phyloP scores from a whole-genome alignment of 2,113 vertebrate genomes.

The Ophthalmolycus amberensis region DNA sequence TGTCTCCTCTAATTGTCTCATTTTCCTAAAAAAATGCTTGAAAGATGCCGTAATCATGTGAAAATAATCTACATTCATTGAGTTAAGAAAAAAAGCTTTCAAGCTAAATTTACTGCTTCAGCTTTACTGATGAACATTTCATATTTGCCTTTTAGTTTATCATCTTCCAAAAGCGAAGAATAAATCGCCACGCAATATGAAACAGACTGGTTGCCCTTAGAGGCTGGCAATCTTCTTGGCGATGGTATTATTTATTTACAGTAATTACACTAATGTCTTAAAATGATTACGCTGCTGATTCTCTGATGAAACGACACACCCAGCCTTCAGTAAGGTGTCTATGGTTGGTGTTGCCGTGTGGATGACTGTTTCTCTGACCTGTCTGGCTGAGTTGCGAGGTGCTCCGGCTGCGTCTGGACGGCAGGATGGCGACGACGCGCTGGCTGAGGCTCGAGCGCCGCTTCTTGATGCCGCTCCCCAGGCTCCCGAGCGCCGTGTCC shows the following conservation, averaged over 20 bases:
- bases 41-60: background rate
- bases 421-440: conserved; percentile 93
- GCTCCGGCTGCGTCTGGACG: conserved; percentile 91
- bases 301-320: background rate
- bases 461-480: conserved; percentile 93
- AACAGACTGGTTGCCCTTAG: background rate
- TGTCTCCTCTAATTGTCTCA: background rate
- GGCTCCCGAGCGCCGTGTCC: conserved; percentile 94
- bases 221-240: conserved; percentile 5
- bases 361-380: conserved; percentile 83
- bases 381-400: conserved; percentile 98
- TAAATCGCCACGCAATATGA: conserved; percentile 15
- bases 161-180: conserved; percentile 12
- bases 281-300: background rate
- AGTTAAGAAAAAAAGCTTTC: background rate
- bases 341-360: background rate
- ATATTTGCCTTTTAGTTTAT: background rate
- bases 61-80: no score
- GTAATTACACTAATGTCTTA: conserved; percentile 10
- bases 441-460: conserved; percentile 96
- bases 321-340: background rate
- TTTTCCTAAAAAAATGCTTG: background rate
- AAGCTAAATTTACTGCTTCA: background rate
- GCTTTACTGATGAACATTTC: background rate
- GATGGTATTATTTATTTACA: conserved; percentile 5